phyloP scores from a whole-genome alignment of 2,888 invertebrate species.

The Pristionchus maxplancki region DNA sequence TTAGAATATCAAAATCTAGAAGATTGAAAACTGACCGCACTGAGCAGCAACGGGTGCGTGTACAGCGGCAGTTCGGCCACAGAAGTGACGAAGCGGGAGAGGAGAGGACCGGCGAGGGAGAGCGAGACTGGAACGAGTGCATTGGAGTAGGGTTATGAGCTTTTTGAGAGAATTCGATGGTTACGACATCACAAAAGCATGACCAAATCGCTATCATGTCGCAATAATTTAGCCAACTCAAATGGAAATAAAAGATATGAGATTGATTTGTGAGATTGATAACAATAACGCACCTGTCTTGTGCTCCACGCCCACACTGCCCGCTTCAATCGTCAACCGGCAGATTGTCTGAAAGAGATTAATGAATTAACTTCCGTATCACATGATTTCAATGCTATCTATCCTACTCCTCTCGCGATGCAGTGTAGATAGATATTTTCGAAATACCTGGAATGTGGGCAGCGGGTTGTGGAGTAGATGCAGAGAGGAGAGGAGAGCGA shows the following conservation, averaged over 20 bases:
- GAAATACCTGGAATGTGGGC: not conserved
- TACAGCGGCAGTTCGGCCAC: slow-evolving; percentile 39
- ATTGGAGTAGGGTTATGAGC: too few relatives aligned
- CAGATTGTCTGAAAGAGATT: not conserved
- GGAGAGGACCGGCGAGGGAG: slow-evolving; percentile 41
- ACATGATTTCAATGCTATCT: too few relatives aligned
- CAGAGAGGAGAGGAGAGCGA: not conserved
- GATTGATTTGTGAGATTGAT: too few relatives aligned
- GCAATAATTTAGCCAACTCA: too few relatives aligned
- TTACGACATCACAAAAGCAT: too few relatives aligned
- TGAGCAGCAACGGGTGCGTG: slow-evolving; percentile 37
- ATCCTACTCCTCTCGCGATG: too few relatives aligned
- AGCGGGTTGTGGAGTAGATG: slow-evolving; percentile 17
- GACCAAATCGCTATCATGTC: too few relatives aligned
- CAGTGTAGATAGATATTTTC: not conserved
- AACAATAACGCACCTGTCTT: not conserved
- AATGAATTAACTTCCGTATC: too few relatives aligned
- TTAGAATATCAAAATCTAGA: too few relatives aligned
- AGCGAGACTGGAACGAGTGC: slow-evolving; percentile 3
- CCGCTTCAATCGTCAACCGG: not conserved
- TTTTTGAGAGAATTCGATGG: not conserved
- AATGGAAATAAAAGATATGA: too few relatives aligned
- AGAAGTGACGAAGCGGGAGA: slow-evolving; percentile 26
- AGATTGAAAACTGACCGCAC: slow-evolving; percentile 29
- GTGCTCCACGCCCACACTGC: not conserved